A percentile compares a stretch with the other conserved stretches of the same genome.
phyloP scores from a whole-genome alignment of 2,888 invertebrate genomes.

The Sycophila texana region DNA sequence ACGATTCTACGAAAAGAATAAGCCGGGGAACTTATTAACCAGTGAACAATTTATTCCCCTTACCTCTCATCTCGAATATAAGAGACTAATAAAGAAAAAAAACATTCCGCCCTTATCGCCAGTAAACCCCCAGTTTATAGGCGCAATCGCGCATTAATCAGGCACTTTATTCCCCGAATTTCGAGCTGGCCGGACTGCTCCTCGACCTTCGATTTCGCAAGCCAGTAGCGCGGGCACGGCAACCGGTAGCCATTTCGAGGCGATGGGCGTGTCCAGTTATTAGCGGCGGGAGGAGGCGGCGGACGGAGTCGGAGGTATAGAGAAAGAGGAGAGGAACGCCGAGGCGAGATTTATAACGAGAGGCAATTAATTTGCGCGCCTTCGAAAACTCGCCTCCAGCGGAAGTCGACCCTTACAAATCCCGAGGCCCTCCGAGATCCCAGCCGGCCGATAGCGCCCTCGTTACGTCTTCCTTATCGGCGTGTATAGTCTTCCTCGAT shows the following conservation, averaged over 20 bases:
- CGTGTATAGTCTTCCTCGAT: not conserved
- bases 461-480: not conserved
- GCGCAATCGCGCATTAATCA: not conserved
- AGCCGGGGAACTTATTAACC: too few relatives aligned
- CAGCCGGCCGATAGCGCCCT: not conserved
- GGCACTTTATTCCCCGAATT: constrained; percentile 11
- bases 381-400: constrained; percentile 21
- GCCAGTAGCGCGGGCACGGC: constrained; percentile 1
- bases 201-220: constrained; percentile 42
- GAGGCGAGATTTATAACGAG: constrained; percentile 54
- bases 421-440: too few relatives aligned
- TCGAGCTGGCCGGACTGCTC: not conserved
- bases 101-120: too few relatives aligned
- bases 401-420: too few relatives aligned
- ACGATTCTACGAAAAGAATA: too few relatives aligned
- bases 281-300: constrained; percentile 35
- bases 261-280: constrained; percentile 53
- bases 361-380: constrained; percentile 53
- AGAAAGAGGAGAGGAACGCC: constrained; percentile 16
- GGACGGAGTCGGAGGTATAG: not conserved
- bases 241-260: constrained; percentile 52
- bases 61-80: too few relatives aligned
- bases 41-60: too few relatives aligned
- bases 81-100: too few relatives aligned
- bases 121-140: too few relatives aligned